Base-by-base conservation (phyloP, 2,888 invertebrate genomes). In the Caenorhabditis sp. region DNA sequence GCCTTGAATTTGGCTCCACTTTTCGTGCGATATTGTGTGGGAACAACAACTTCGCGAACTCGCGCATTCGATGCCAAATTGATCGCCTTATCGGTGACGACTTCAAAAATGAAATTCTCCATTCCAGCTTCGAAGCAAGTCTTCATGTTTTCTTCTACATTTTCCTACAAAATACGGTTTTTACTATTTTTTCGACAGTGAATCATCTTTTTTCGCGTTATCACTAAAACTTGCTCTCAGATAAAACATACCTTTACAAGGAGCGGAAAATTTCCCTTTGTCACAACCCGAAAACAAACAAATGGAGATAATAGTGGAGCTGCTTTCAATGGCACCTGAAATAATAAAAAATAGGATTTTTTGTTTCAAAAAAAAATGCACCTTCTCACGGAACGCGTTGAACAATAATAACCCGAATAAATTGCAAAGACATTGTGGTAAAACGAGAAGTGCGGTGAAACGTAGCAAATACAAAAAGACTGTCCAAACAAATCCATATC, bases 1-100 rank as follows among this genome's bases (percentile, higher is more conserved):
- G 95, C 93, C 89, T 97, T 97, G 88, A 95, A 97, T 67, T 95
- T 90, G 62, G 96, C 95, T 66, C 95, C 95, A 63, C 93, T 93
- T 89, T 93, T 94, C 37, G 96, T 94, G 84, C 79, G 69, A 70
- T 87, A 87, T 23, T 80, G 65, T 0, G 75, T 54, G 10, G 96
- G 95, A 27, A 97, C 95, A 24, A 96, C 93, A 49, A 95, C 92
- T 83, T 89, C 88, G 74, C 94, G 91, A 8, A 95, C 92, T 81
- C 95, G 91, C 63, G 93, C 91, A 89, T 94, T 93, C 36, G 88
- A 83, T 17, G 79, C 72, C 57, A 88, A 65, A 63, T 86, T 80
- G 53, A 89, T 77, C 12, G 87, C 76, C 69, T 94, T 95, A 88
- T 97, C 96, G 49, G 95, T 95, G 17, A 96, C 96, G 49, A 97